Evolutionary conservation across 1,140 invertebrate species (phyloP).

Genomic region (Drosophila saltans): DNA sequence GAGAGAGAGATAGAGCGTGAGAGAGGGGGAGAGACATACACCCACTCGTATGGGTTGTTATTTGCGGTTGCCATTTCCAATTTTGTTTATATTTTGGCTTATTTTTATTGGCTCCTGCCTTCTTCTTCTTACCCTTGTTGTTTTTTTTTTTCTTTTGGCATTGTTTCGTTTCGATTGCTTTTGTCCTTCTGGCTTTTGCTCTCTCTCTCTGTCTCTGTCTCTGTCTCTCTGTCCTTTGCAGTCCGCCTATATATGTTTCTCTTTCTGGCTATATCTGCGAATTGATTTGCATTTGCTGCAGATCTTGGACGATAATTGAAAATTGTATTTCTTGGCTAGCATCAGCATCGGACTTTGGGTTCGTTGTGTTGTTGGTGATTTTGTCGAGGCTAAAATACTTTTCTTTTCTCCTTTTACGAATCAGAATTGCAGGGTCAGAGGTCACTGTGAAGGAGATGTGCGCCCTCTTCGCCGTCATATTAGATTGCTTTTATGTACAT

Average conservation of each 20-base stretch:
- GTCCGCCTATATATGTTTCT: conserved; percentile 33
- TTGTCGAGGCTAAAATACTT: neutral
- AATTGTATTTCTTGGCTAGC: conserved; percentile 50
- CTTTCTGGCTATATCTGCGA: conserved; percentile 41
- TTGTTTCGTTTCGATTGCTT: conserved; percentile 53
- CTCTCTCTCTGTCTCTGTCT: neutral
- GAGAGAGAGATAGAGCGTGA: neutral
- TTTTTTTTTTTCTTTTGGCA: conserved; percentile 39
- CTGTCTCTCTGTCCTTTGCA: neutral
- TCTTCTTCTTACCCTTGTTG: neutral
- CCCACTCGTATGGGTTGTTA: conserved; percentile 13
- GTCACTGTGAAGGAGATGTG: neutral
- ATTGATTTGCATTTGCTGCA: conserved; percentile 64
- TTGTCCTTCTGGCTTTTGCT: conserved; percentile 11
- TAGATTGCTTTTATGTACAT: conserved; percentile 1
- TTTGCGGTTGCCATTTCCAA: conserved; percentile 59
- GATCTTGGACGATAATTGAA: conserved; percentile 68
- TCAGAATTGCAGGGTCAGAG: conserved; percentile 9
- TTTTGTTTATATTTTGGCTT: conserved; percentile 74
- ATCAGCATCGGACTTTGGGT: neutral
- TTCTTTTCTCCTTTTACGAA: neutral
- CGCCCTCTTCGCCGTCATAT: neutral
- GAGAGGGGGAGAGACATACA: neutral
- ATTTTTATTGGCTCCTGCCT: conserved; percentile 64
- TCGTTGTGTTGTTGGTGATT: neutral